Evolutionary conservation across 2,113 vertebrate species (phyloP), one percentile per base, ranked within the genome.

Genomic region (Zosterops borbonicus): DNA sequence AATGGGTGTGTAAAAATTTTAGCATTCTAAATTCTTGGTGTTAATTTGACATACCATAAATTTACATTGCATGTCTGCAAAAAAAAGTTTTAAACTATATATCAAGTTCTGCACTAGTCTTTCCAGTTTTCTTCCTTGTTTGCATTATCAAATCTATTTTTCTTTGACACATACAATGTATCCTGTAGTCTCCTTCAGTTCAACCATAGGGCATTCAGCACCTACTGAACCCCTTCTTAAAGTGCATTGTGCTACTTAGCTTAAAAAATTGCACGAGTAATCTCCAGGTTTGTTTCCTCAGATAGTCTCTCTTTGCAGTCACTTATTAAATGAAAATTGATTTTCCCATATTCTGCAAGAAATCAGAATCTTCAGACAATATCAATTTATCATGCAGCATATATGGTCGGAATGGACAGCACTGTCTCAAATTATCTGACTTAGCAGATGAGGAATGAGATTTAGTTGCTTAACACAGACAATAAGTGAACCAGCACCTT

Each of bases 301-400:
- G 22, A 69, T 44, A 69, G 21, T 56, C 19, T 63, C 41, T 74
- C 67, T 86, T 74, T 58, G n/a, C 12, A 83, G 46, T 55, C 15
- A 58, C 31, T 77, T 92, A 70, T 59, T 70, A 87, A 89, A 91
- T 78, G 27, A 84, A 91, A 94, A 91, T 31, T 74, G 46, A 81
- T 92, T 84, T 90, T 78, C 33, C 76, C 47, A 68, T 87, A 84
- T 55, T 82, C 33, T 59, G 18, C 35, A 87, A 84, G 80, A 81
- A 92, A 89, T 84, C 39, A 87, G 69, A 89, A 89, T n/a, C n/a
- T 91, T 70, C 59, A 92, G 46, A 67, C 37, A 70, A 62, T 58
- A 76, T 39, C 52, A 75, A 35, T 82, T 46, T 62, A 49, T 62
- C 39, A 53, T 15, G 18, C 85, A 71, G 25, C 28, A 78, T 28